These are phyloP conservation scores for Caenorhabditis elegans DNA, from an alignment of 1,140 invertebrate genomes.

Conservation along the genomic window DNA sequence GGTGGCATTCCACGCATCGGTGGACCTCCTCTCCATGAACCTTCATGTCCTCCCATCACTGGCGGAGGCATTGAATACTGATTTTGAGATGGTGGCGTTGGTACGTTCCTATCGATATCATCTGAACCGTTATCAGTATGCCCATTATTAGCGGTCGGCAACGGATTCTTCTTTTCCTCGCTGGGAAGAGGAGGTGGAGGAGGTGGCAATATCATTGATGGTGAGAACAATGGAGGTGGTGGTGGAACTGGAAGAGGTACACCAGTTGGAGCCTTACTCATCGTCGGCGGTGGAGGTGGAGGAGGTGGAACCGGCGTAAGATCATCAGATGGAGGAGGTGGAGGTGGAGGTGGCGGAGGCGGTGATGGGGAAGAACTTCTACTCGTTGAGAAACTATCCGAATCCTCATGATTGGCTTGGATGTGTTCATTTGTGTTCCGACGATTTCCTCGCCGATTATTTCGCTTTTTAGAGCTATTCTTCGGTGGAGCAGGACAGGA, in stretches of 20 bases:
- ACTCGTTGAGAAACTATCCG: neutral
- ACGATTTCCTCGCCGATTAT: neutral
- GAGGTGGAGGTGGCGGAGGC: neutral
- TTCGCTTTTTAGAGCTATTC: neutral
- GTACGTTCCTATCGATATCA: neutral
- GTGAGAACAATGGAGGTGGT: neutral
- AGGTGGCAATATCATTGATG: neutral
- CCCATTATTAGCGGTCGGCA: neutral
- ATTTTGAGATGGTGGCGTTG: neutral
- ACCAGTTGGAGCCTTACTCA: neutral
- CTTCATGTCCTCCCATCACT: neutral
- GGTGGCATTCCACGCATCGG: neutral
- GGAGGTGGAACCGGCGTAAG: neutral
- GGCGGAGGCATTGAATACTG: neutral
- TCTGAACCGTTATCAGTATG: neutral
- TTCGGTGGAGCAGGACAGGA: no score
- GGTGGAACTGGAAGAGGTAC: slow-evolving; percentile 8
- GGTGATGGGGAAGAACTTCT: neutral
- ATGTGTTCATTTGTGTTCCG: neutral
- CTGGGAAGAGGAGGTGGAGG: neutral
- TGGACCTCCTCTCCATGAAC: neutral
- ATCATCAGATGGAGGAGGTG: neutral
- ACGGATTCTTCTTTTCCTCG: neutral
- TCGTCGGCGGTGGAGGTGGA: neutral
- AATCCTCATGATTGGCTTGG: neutral